A percentile compares a stretch with the other conserved stretches of the same genome.
phyloP scores from a whole-genome alignment of 2,888 invertebrate genomes.

The Drosophila mayaguana region DNA sequence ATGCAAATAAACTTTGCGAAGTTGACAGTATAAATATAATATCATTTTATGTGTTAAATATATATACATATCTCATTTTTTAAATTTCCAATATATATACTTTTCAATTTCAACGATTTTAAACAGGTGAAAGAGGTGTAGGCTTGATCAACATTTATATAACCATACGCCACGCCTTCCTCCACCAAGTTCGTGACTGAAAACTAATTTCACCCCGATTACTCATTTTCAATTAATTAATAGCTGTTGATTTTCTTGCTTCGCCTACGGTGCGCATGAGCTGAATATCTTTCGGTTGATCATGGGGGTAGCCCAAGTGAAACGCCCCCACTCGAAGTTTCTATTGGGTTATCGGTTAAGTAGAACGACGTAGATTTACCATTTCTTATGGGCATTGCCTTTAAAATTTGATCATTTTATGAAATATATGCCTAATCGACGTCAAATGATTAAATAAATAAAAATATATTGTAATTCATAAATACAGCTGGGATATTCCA shows the following conservation, averaged over 20 bases:
- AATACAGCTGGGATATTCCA: too few species aligned
- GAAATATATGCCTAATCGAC: too few species aligned
- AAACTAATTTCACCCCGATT: background rate
- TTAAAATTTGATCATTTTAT: background rate
- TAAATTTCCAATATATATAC: background rate
- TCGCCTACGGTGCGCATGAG: background rate
- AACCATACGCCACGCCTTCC: background rate
- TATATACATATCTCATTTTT: background rate
- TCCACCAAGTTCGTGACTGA: background rate
- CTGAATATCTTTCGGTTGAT: background rate
- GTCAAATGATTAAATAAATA: background rate
- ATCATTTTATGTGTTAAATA: background rate
- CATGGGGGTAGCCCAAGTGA: background rate
- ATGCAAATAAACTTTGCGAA: too few species aligned
- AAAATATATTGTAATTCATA: background rate
- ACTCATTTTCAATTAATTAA: background rate
- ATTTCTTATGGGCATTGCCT: background rate
- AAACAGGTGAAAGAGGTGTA: background rate
- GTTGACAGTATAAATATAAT: too few species aligned
- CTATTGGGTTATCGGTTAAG: background rate
- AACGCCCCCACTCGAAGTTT: background rate
- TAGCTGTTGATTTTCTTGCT: background rate
- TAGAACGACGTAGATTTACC: background rate
- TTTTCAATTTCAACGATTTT: background rate
- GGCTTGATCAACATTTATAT: background rate